A percentile compares a stretch with the other conserved stretches of the same genome.
Evolutionary conservation across 2,797 vertebrate genomes (phyloP).

Genomic region (Silurus aristotelis): DNA sequence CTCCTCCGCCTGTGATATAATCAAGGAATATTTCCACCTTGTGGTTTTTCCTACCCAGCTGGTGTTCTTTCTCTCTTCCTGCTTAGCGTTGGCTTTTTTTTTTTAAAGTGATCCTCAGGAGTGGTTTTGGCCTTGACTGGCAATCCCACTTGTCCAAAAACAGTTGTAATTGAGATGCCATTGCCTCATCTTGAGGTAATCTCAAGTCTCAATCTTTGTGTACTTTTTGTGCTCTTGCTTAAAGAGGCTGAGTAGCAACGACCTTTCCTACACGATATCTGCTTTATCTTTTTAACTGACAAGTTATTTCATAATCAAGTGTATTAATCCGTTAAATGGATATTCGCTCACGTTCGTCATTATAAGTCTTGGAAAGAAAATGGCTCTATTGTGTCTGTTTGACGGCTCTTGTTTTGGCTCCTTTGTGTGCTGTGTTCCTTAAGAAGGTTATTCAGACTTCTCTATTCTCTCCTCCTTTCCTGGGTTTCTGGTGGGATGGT

Average conservation of each 20-base stretch:
- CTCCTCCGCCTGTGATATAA: constrained; percentile 42
- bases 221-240: constrained; percentile 15
- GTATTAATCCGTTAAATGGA: constrained; percentile 58
- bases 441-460: constrained; percentile 21
- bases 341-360: constrained; percentile 56
- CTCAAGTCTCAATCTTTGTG: not conserved
- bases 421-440: constrained; percentile 41
- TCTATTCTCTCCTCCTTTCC: not conserved
- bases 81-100: constrained; percentile 32
- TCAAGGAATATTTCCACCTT: constrained; percentile 35
- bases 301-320: constrained; percentile 56
- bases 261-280: too few species aligned
- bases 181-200: constrained; percentile 49
- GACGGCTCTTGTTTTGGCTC: constrained; percentile 40
- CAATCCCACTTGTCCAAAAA: constrained; percentile 50
- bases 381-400: constrained; percentile 45
- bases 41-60: constrained; percentile 49
- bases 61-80: constrained; percentile 41
- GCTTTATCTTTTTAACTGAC: constrained; percentile 45
- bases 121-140: constrained; percentile 58
- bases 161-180: constrained; percentile 57
- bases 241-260: not conserved
- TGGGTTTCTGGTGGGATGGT: constrained; percentile 8
- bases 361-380: constrained; percentile 33
- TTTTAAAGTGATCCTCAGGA: constrained; percentile 42